Evolutionary conservation across 2,797 vertebrate species (phyloP).

Genomic region (Pyrocephalus nanus): DNA sequence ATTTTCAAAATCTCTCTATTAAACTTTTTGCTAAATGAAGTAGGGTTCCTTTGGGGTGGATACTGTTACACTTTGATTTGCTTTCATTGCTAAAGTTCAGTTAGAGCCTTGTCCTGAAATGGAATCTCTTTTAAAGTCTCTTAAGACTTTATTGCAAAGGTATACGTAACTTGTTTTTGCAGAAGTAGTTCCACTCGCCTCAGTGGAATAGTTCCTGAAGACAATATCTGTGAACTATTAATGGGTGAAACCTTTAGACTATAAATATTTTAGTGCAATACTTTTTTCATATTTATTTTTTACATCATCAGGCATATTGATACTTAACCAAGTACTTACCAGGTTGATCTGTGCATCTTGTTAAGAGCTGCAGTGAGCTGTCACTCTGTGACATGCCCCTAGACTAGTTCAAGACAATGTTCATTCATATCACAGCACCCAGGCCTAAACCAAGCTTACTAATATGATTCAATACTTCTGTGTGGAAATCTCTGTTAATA

Average conservation of each 20-base stretch:
- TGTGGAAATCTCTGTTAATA: conserved; percentile 28
- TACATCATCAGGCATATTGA: not conserved
- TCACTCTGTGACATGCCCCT: not conserved
- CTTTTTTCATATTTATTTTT: not conserved
- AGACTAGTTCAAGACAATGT: not conserved
- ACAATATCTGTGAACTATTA: not conserved
- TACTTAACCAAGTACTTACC: not conserved
- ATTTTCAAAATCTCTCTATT: not conserved
- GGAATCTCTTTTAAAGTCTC: not conserved
- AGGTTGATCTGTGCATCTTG: not conserved
- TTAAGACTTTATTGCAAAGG: not conserved
- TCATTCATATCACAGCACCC: not conserved
- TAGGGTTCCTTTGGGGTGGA: not conserved
- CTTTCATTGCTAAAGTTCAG: not conserved
- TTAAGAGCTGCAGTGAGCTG: not conserved
- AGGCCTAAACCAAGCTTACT: not conserved
- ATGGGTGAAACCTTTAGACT: not conserved
- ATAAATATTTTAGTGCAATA: not conserved
- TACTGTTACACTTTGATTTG: not conserved
- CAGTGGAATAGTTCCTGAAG: not conserved
- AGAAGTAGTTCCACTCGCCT: not conserved
- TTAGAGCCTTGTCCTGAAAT: not conserved
- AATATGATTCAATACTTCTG: not conserved
- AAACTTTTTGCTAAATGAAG: not conserved
- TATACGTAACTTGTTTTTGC: not conserved